A percentile compares a stretch with the other conserved stretches of the same genome.
phyloP scores from a whole-genome alignment of 1,140 invertebrate genomes.

The silkworm (Bombyx mori) region DNA sequence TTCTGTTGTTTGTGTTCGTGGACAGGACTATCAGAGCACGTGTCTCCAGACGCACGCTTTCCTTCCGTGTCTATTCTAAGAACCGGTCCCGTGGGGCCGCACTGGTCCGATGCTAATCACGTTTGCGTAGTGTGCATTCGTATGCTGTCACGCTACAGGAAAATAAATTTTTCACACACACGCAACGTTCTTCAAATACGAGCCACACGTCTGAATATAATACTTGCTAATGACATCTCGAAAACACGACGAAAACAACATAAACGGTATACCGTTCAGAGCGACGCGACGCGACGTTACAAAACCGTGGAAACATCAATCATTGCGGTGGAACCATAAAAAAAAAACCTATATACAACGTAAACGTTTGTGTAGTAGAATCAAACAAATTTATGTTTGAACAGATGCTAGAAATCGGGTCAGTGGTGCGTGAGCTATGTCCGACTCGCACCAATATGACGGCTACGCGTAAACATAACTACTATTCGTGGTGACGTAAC shows the following conservation, averaged over 20 bases:
- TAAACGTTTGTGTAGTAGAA: slow-evolving; percentile 12
- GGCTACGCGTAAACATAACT: slow-evolving; percentile 48
- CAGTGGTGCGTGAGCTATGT: slow-evolving; percentile 49
- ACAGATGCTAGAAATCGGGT: slow-evolving; percentile 53
- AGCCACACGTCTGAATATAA: slow-evolving; percentile 8
- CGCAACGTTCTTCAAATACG: slow-evolving; percentile 23
- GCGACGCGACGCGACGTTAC: slow-evolving; percentile 5
- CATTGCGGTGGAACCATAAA: slow-evolving; percentile 7
- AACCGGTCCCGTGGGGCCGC: slow-evolving; percentile 43
- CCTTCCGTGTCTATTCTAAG: slow-evolving; percentile 68
- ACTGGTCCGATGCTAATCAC: slow-evolving; percentile 57
- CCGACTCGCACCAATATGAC: slow-evolving; percentile 39
- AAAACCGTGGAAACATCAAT: slow-evolving; percentile 10
- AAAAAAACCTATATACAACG: slow-evolving; percentile 4
- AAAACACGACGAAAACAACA: slow-evolving; percentile 15
- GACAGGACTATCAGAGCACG: slow-evolving; percentile 45
- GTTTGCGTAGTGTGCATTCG: slow-evolving; percentile 40
- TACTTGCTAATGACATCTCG: slow-evolving; percentile 19
- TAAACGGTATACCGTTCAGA: slow-evolving; percentile 2
- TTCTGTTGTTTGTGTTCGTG: slow-evolving; percentile 14
- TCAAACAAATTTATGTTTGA: slow-evolving; percentile 31
- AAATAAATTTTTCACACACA: slow-evolving; percentile 40
- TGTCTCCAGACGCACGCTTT: slow-evolving; percentile 58
- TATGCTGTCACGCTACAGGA: slow-evolving; percentile 7
- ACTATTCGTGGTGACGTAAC: slow-evolving; percentile 46